Evolutionary conservation across 2,797 vertebrate species (phyloP).

Genomic region (Rhinella marina): DNA sequence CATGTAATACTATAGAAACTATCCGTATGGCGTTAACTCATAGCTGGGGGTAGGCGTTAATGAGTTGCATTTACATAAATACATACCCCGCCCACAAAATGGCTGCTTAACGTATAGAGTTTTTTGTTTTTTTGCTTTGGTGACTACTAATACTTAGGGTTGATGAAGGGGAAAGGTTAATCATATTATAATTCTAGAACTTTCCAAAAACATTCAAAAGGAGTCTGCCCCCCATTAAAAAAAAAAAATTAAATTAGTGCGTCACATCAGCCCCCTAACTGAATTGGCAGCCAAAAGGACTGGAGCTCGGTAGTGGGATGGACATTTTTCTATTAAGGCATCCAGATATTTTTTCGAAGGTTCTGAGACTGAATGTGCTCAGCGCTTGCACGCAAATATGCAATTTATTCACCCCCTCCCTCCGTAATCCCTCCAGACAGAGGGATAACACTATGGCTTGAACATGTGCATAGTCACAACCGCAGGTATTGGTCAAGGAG

Average conservation of each 20-base stretch:
- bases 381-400: constrained; percentile 75
- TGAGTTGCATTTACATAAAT: neutral
- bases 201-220: constrained; percentile 82
- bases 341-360: constrained; percentile 73
- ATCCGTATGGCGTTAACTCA: neutral
- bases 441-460: constrained; percentile 75
- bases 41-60: neutral
- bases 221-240: constrained; percentile 62
- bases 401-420: constrained; percentile 64
- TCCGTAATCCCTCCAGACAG: constrained; percentile 47
- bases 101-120: neutral
- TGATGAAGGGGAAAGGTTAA: constrained; percentile 63
- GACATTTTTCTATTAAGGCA: constrained; percentile 81
- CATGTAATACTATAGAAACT: neutral
- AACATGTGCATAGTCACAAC: constrained; percentile 81
- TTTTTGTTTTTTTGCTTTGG: constrained; percentile 57
- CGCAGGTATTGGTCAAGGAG: constrained; percentile 73
- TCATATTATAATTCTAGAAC: constrained; percentile 67
- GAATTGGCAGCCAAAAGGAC: constrained; percentile 74
- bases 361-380: constrained; percentile 67
- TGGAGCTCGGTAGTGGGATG: constrained; percentile 72
- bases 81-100: constrained; percentile 5
- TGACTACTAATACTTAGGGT: constrained; percentile 72
- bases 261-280: constrained; percentile 68
- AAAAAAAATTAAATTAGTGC: constrained; percentile 77